These are phyloP conservation scores for Dichetophora obliterata DNA, from an alignment of 2,888 invertebrate species.

Conservation along the genomic window DNA sequence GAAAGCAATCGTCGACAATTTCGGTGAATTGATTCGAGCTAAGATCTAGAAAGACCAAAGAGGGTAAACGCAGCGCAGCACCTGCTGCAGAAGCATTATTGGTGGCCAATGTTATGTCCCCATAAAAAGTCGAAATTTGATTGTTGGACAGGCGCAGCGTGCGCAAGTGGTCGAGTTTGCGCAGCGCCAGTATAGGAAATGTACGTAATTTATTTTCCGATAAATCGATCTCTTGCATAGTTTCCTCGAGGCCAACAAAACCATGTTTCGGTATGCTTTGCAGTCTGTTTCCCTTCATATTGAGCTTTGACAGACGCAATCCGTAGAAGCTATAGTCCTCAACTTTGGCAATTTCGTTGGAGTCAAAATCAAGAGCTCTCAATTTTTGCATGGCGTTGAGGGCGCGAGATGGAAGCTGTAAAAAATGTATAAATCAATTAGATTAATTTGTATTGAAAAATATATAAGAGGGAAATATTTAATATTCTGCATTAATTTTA, in stretches of 20 bases:
- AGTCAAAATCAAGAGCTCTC: constrained; percentile 84
- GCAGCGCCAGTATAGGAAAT: constrained; percentile 85
- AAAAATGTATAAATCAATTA: neutral
- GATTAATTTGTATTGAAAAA: no score
- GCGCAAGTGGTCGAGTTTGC: constrained; percentile 80
- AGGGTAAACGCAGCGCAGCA: constrained; percentile 73
- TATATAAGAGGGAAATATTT: no score
- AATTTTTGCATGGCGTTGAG: constrained; percentile 80
- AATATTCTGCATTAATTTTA: no score
- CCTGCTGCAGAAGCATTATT: constrained; percentile 61
- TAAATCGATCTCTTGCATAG: constrained; percentile 86
- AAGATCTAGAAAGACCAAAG: constrained; percentile 83
- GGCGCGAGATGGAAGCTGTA: constrained; percentile 82
- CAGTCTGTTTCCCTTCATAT: constrained; percentile 86
- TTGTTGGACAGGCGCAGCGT: constrained; percentile 85
- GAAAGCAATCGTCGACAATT: constrained; percentile 83
- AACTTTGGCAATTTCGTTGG: constrained; percentile 86
- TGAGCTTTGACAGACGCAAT: constrained; percentile 82
- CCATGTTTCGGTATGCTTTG: constrained; percentile 86
- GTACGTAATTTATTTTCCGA: constrained; percentile 88
- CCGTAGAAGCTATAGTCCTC: constrained; percentile 91
- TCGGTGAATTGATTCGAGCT: constrained; percentile 87
- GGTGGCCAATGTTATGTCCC: constrained; percentile 61
- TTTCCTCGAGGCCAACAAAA: constrained; percentile 82
- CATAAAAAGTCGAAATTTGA: constrained; percentile 75